Evolutionary conservation across 2,797 vertebrate genomes (phyloP).

Genomic region (Rhinichthys osculus): DNA sequence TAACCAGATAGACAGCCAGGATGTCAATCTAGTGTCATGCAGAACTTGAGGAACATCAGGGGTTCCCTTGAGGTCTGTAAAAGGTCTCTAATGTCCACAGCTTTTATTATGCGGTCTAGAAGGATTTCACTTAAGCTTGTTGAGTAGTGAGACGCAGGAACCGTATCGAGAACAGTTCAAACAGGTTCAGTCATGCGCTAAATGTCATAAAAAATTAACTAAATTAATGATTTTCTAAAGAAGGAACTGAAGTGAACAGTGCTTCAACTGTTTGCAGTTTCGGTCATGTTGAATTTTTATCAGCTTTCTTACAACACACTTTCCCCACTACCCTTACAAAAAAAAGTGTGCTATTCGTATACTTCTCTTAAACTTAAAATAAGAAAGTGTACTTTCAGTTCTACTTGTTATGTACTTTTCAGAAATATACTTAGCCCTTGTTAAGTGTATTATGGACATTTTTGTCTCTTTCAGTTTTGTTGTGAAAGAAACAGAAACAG

Average conservation of each 20-base stretch:
- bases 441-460: no score
- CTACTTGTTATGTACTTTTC: no score
- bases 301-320: background rate
- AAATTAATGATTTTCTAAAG: background rate
- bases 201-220: background rate
- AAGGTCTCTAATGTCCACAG: constrained; percentile 37
- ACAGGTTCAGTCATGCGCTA: constrained; percentile 8
- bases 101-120: constrained; percentile 22
- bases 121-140: constrained; percentile 42
- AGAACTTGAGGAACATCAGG: constrained; percentile 47
- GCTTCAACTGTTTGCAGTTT: background rate
- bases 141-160: constrained; percentile 34
- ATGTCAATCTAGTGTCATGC: constrained; percentile 69
- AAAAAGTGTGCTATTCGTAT: no score
- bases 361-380: no score
- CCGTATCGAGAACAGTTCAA: constrained; percentile 31
- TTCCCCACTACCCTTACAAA: no score
- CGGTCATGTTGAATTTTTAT: background rate
- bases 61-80: constrained; percentile 40
- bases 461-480: no score
- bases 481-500: no score
- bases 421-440: no score
- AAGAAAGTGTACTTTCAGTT: no score
- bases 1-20: constrained; percentile 66
- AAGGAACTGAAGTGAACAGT: background rate